Evolutionary conservation across 2,797 vertebrate species (phyloP), one percentile per base, ranked within the genome.

Genomic region (Syndactyla subalaris): DNA sequence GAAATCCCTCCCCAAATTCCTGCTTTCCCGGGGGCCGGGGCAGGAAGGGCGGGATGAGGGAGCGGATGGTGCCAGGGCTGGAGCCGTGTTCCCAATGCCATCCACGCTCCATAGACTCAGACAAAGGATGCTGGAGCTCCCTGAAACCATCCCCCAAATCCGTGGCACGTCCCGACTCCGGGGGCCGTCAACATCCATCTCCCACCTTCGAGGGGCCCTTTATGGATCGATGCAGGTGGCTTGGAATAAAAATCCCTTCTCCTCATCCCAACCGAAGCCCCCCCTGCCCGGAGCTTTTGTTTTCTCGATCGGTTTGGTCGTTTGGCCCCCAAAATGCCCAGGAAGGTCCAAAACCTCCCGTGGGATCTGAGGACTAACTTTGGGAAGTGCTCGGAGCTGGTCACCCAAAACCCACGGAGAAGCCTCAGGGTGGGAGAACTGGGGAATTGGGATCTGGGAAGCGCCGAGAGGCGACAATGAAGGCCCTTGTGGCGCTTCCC

Each of bases 31-130:
- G 27, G 5, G 70, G 78, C 80, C 54, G 49, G 49, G 66, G 54
- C 66, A 86, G 41, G 73, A 39, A 74, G 41, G 67, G 24, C 12
- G 23, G 43, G 16, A 6, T 4, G 27, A 59, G 57, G 27, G 8
- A 48, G 27, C 21, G 4, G 43, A 34, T 32, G 20, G 55, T 14
- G 43, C 26, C 41, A 9, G 14, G 13, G 41, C 6, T 39, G 41
- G 4, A 5, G 39, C 39, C 2, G 2, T 1, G 5, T 17, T 43
- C 24, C 74, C 74, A 8, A 3, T 18, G 8, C 74, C 74, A 22
- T 1, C 30, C 38, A 1, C 6, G 8, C 10, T 15, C 55, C 41
- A 1, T 2, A 5, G 5, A 7, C 11, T 30, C 24, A 45, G n/a
- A 89, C 26, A 61, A 76, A 95, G 78, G 43, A 18, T 24, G 87